Percentiles rank a stretch among this genome's conserved stretches.
Evolutionary conservation across 1,140 invertebrate species (phyloP).

Genomic region (Pachyrhynchus sulphureomaculatus): DNA sequence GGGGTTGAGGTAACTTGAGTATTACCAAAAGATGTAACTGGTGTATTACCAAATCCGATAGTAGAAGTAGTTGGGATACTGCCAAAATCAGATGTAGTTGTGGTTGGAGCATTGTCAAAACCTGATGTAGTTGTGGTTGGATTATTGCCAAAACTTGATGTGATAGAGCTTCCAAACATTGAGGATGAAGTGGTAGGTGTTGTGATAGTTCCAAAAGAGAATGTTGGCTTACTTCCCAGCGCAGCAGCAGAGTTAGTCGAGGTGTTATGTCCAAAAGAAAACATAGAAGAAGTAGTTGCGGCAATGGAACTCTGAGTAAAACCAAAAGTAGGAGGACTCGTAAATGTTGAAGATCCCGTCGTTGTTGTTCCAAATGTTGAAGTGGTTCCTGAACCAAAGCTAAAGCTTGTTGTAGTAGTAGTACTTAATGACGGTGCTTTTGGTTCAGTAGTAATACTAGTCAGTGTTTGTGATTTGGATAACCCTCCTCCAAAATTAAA

Average conservation of each 20-base stretch:
- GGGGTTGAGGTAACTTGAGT: background rate
- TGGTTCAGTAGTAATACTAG: background rate
- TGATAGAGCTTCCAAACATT: background rate
- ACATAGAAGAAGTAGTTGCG: background rate
- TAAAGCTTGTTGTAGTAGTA: background rate
- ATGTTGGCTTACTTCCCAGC: too few relatives aligned
- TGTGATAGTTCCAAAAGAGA: too few relatives aligned
- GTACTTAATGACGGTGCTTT: background rate
- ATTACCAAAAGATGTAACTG: background rate
- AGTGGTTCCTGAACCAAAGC: background rate
- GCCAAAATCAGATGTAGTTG: slow-evolving; percentile 9
- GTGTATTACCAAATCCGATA: background rate
- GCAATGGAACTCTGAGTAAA: background rate
- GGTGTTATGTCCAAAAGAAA: background rate
- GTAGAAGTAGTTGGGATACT: background rate
- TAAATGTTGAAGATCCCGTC: background rate
- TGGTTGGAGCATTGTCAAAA: background rate
- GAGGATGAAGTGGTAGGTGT: background rate
- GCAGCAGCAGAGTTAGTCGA: too few relatives aligned
- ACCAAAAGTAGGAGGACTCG: background rate
- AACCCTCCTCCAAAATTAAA: background rate
- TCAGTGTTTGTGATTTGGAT: background rate
- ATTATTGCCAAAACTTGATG: background rate
- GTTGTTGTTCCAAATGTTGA: background rate
- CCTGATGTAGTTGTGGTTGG: background rate